Evolutionary conservation across 2,888 invertebrate genomes (phyloP).

Genomic region (Operophtera brumata): DNA sequence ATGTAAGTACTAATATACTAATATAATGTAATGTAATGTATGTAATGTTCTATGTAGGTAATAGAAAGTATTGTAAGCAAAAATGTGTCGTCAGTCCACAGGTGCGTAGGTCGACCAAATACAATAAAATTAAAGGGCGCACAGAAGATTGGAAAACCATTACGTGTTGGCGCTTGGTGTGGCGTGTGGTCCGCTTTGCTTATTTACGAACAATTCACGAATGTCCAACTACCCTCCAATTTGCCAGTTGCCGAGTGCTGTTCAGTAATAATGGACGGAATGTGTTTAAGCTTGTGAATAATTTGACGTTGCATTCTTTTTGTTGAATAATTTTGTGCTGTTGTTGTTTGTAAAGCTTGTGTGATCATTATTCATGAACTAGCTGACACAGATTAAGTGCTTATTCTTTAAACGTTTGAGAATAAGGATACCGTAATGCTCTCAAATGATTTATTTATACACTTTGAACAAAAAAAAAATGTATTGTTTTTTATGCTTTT

Average conservation of each 20-base stretch:
- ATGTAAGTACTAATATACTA: too few relatives aligned
- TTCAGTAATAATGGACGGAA: slow-evolving; percentile 6
- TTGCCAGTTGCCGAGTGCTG: slow-evolving; percentile 14
- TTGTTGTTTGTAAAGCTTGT: background rate
- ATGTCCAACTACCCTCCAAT: slow-evolving; percentile 33
- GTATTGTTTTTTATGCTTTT: too few relatives aligned
- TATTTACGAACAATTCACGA: slow-evolving; percentile 23
- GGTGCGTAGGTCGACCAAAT: background rate
- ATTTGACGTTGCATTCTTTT: slow-evolving; percentile 4
- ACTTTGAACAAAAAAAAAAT: too few relatives aligned
- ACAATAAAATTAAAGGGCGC: slow-evolving; percentile 42
- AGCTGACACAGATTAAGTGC: background rate
- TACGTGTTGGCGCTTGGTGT: slow-evolving; percentile 21
- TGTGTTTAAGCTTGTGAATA: slow-evolving; percentile 10
- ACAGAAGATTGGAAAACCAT: slow-evolving; percentile 43
- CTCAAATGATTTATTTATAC: too few relatives aligned
- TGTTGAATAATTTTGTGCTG: background rate
- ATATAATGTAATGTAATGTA: too few relatives aligned
- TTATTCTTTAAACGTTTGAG: too few relatives aligned
- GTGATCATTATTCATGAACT: background rate
- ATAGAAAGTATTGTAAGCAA: background rate
- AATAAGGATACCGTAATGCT: too few relatives aligned
- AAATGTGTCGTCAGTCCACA: background rate
- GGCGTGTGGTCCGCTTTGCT: slow-evolving; percentile 1
- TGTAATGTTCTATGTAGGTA: background rate